Percentiles rank a stretch among this genome's conserved stretches.
Conservation (phyloP, 2,888 invertebrate genomes). For the Ellobium chinense region DNA sequence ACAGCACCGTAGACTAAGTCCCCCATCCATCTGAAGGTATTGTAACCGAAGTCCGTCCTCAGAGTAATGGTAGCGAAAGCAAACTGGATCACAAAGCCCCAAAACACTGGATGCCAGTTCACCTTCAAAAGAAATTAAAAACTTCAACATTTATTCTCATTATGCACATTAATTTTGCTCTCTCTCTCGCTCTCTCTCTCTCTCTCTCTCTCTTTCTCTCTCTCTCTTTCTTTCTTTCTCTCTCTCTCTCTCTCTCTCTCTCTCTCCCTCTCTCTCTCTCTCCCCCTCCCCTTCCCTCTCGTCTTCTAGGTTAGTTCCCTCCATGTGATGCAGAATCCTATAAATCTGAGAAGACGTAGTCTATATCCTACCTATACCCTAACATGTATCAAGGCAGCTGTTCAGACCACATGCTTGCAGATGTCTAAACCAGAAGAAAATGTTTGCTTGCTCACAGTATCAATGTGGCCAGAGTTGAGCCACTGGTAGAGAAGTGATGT, state of each 20-base stretch:
- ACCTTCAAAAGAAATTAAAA: no score
- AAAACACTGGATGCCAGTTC: slow-evolving; percentile 86
- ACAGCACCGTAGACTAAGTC: slow-evolving; percentile 82
- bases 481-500: no score
- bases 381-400: no score
- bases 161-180: no score
- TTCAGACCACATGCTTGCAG: no score
- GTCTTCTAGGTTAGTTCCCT: neutral
- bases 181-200: neutral
- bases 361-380: no score
- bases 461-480: no score
- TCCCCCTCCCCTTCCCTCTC: neutral
- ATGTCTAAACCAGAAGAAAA: no score
- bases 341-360: no score
- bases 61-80: slow-evolving; percentile 81
- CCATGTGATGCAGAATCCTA: no score
- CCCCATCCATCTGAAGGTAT: slow-evolving; percentile 85
- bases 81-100: slow-evolving; percentile 90
- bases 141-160: no score
- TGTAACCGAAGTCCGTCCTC: slow-evolving; percentile 78
- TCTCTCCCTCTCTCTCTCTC: neutral
- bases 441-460: no score
- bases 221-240: slow-evolving; percentile 7
- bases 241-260: slow-evolving; percentile 4
- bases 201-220: neutral